Conservation (phyloP, 1,140 invertebrate genomes). For the Dermatophagoides farinae region DNA sequence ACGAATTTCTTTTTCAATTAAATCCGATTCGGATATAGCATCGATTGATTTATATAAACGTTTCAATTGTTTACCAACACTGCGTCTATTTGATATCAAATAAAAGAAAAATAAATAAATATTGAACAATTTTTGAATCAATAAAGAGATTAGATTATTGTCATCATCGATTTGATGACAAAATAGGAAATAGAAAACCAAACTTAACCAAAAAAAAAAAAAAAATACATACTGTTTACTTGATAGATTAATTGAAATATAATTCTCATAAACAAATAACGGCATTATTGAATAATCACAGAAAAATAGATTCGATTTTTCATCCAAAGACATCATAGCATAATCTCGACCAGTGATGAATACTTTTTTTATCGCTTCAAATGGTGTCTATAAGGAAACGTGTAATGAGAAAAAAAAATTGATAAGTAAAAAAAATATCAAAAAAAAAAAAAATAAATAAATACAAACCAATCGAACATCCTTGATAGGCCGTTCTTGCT, state of each 20-base stretch:
- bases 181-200: neutral
- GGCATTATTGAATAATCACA: slow-evolving; percentile 85
- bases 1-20: slow-evolving; percentile 60
- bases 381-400: slow-evolving; percentile 44
- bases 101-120: neutral
- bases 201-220: neutral
- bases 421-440: neutral
- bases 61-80: slow-evolving; percentile 32
- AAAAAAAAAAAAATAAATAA: slow-evolving; percentile 5
- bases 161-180: too few relatives aligned
- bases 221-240: slow-evolving; percentile 13
- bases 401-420: slow-evolving; percentile 17
- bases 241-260: slow-evolving; percentile 49
- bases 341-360: slow-evolving; percentile 57
- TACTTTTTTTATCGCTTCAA: slow-evolving; percentile 76
- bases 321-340: slow-evolving; percentile 52
- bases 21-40: slow-evolving; percentile 60
- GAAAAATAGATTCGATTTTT: slow-evolving; percentile 84
- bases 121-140: slow-evolving; percentile 13
- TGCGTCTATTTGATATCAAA: slow-evolving; percentile 18
- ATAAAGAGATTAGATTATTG: neutral
- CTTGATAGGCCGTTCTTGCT: slow-evolving; percentile 38
- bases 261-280: slow-evolving; percentile 96
- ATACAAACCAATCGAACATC: slow-evolving; percentile 51
- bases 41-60: slow-evolving; percentile 57